phyloP scores from a whole-genome alignment of 1,140 invertebrate genomes.

The Ctenoplectra terminalis region DNA sequence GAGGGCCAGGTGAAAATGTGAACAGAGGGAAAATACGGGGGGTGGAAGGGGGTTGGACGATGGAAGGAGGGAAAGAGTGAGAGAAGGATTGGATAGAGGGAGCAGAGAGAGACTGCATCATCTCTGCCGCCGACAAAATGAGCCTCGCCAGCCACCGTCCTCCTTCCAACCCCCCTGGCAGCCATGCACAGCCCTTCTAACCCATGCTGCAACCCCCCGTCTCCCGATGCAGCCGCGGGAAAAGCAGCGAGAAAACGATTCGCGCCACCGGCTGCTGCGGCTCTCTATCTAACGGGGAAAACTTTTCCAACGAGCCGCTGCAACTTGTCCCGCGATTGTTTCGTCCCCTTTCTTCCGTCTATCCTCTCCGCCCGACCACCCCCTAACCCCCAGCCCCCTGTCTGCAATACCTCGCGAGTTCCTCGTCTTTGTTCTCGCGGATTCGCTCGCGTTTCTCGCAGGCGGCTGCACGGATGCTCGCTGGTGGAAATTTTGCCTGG shows the following conservation, averaged over 20 bases:
- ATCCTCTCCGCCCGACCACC: background rate
- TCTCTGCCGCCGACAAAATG: conserved; percentile 80
- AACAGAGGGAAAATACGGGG: conserved; percentile 37
- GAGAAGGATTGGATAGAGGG: background rate
- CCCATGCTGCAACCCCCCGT: conserved; percentile 54
- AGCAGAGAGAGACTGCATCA: conserved; percentile 61
- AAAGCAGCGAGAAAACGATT: conserved; percentile 71
- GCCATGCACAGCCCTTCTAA: conserved; percentile 31
- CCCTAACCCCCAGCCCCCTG: background rate
- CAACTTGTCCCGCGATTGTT: conserved; percentile 51
- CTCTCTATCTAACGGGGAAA: conserved; percentile 25
- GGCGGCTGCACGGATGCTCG: background rate
- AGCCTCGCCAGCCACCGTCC: conserved; percentile 77
- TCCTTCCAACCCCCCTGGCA: conserved; percentile 46
- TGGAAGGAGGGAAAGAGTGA: background rate
- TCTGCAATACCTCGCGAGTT: background rate
- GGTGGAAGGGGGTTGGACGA: conserved; percentile 3
- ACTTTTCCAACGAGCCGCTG: conserved; percentile 42
- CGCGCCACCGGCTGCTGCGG: conserved; percentile 50
- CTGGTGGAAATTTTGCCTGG: background rate
- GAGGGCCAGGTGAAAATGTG: conserved; percentile 45
- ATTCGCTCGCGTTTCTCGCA: conserved; percentile 12
- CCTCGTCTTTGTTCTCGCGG: conserved; percentile 1
- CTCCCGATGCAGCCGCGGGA: conserved; percentile 60
- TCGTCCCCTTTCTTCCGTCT: conserved; percentile 1